Base-by-base conservation (phyloP, 2,888 invertebrate genomes). In the Tetragonula carbonaria region DNA sequence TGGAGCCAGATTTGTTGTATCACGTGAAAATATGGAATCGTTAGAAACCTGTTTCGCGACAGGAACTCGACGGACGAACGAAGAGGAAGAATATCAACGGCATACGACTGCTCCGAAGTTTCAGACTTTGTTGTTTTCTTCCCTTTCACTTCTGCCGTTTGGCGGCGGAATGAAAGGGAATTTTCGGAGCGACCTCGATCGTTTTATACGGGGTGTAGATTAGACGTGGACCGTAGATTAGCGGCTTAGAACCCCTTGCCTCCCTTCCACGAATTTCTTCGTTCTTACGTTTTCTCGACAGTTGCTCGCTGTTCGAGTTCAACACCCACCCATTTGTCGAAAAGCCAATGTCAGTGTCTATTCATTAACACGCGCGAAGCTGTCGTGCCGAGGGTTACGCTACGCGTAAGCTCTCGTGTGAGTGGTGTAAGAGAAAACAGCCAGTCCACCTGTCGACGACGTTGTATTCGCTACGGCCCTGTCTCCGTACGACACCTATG, bases 211-310 rank as follows among this genome's bases (percentile, higher is more conserved):
- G 88, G 84, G 88, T 90, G 90, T 86, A 87, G 89, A 91, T 90
- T 88, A 90, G 86, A 88, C 87, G 90, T 88, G 90, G 89, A 86
- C 82, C 86, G 86, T 88, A 88, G 84, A 89, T 91, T 87, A 87
- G 81, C 74, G 83, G 86, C 83, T 86, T 85, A 84, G 82, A 33
- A 53, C 81, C 77, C 81, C 77, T 62, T 70, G 21, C 57, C 67
- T 53, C 78, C 57, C 78, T 80, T 72, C 77, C 62, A 74, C 38
- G 65, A 78, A 74, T 74, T 77, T 66, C 2, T 28, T 28, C 76
- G 78, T 74, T 74, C 45, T 74, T 62, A 3, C 75, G 51, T 62
- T 23, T 3, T 55, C 51, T 28, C 57, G 57, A 2, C n/a, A n/a
- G 23, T 11, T 33, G 33, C 33, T 33, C 33, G 2, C 2, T 33